phyloP scores from a whole-genome alignment of 2,113 vertebrate genomes.

The Salvelinus sp. region DNA sequence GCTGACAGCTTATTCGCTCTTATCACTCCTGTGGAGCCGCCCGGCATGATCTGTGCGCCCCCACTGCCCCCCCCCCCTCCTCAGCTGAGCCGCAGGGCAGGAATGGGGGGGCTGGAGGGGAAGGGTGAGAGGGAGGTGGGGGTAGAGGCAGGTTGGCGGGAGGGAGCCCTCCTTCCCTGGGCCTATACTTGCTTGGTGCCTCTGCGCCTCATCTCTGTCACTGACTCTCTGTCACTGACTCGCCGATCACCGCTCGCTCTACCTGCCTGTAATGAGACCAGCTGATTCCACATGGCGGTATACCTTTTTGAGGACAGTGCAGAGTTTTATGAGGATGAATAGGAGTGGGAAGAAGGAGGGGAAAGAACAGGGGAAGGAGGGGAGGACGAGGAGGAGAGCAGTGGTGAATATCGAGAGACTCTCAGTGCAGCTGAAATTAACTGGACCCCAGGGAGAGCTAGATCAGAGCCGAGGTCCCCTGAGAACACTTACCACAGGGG shows the following conservation, averaged over 20 bases:
- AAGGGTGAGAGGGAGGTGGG: conserved; percentile 2
- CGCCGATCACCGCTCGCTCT: conserved; percentile 47
- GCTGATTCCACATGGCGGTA: conserved; percentile 48
- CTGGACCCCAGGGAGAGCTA: conserved; percentile 64
- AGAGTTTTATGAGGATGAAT: neutral
- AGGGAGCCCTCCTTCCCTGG: too few relatives aligned
- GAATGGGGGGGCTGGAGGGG: conserved; percentile 24
- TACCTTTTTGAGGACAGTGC: conserved; percentile 39
- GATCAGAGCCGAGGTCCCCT: conserved; percentile 60
- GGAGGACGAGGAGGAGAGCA: conserved; percentile 46
- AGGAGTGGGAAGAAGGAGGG: neutral
- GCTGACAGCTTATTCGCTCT: conserved; percentile 66
- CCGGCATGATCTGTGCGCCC: conserved; percentile 48
- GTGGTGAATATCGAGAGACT: conserved; percentile 60
- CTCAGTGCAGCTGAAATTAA: conserved; percentile 72
- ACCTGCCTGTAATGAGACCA: conserved; percentile 53
- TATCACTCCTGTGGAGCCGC: conserved; percentile 58
- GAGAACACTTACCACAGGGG: conserved; percentile 72
- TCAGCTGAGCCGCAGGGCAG: conserved; percentile 33
- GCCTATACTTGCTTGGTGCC: neutral
- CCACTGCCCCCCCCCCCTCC: conserved; percentile 1
- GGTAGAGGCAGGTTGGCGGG: conserved; percentile 20
- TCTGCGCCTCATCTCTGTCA: conserved; percentile 10
- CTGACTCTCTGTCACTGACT: conserved; percentile 49
- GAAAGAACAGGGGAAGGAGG: conserved; percentile 11